Evolutionary conservation across 23 tunicate genomes (phyloP), one percentile per base, ranked within the genome.

Genomic region (Ascidia mentula): DNA sequence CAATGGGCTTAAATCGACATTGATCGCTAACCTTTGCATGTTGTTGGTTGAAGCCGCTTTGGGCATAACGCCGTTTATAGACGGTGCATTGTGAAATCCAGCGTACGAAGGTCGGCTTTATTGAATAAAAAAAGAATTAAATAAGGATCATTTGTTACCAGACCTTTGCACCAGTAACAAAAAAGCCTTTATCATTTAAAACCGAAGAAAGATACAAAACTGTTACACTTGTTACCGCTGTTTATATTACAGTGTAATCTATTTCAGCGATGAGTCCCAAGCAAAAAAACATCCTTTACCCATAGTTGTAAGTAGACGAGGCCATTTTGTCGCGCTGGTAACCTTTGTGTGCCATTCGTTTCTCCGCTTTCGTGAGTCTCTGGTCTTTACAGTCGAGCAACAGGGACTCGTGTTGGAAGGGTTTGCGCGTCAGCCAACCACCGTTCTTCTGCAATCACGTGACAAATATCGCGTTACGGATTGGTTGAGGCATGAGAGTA

Each of bases 311-410:
- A 3, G 93, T 75, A 20, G 93, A 80, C 28, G 98, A 88, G 5
- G 98, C 98, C 72, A 81, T 35, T 59, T 93, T 93, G 61, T 93
- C 98, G 35, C 73, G 85, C 77, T 93, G 89, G 80, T 93, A 93
- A 22, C 89, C 79, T 76, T 87, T 93, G 65, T 85, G 81, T n/a
- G 98, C 98, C 13, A 60, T 79, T 31, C 93, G 61, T 76, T 82
- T 85, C 73, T 93, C 93, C 18, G 98, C 98, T 76, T 88, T 88
- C 42, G 98, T 93, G 28, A 93, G 74, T 36, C 93, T 40, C 45
- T 84, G 86, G 38, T 90, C 87, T 28, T 93, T 93, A 77, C 98
- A 93, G 59, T 93, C 93, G 59, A 93, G 88, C 22, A 88, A 77
- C 18, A 93, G 39, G 0, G 98, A 93, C 69, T 93, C 98, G 77